Percentiles rank a stretch among this genome's conserved stretches.
Conservation (phyloP, 2,113 vertebrate genomes). For the Cathartes aura region DNA sequence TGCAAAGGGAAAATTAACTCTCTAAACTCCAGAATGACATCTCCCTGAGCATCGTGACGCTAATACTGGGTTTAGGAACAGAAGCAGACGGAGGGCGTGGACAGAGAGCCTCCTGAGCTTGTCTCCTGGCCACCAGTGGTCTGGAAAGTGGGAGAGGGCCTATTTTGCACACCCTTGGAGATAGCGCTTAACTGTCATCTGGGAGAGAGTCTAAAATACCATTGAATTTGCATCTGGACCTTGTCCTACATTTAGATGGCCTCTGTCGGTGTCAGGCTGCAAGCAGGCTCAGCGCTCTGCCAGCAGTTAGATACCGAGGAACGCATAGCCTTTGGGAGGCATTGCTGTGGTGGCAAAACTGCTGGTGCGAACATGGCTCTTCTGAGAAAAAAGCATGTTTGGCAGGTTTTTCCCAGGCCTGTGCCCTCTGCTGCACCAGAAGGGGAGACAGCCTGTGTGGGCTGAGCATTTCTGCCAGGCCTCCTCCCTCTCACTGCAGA, state of each 20-base stretch:
- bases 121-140: not conserved
- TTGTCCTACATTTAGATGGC: not conserved
- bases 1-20: not conserved
- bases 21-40: not conserved
- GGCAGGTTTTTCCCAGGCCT: not conserved
- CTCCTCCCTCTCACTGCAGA: not conserved
- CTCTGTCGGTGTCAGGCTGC: not conserved
- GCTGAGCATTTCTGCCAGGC: not conserved
- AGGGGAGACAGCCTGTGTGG: not conserved
- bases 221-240: not conserved
- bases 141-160: not conserved
- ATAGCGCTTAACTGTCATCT: rapidly evolving
- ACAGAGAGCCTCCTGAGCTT: not conserved
- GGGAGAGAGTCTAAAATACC: rapidly evolving
- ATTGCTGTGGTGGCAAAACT: not conserved
- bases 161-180: not conserved
- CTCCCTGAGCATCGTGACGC: not conserved
- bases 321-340: not conserved
- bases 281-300: rapidly evolving
- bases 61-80: not conserved
- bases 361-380: rapidly evolving
- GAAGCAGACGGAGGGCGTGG: not conserved
- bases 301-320: rapidly evolving
- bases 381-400: rapidly evolving
- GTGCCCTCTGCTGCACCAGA: not conserved